Evolutionary conservation across 1,140 invertebrate species (phyloP), one percentile per base, ranked within the genome.

Genomic region (Acromyrmex charruanus): DNA sequence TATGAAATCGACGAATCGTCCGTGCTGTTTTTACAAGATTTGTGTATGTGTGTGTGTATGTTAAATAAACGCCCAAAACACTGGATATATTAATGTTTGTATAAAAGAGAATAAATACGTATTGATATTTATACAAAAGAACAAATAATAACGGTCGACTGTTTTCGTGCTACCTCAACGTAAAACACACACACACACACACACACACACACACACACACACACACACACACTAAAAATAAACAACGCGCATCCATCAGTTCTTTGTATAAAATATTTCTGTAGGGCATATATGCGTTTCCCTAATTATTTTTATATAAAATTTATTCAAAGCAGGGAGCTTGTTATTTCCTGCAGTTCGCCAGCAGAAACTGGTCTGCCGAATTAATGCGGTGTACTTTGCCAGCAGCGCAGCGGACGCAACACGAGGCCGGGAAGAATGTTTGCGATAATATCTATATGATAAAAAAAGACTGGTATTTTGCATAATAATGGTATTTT

Each of bases 371-470:
- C 68, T 51, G 39, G 16, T 18, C 39, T 49, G 68, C 55, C 31
- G 25, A 61, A 74, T 82, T 68, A 68, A 61, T 44, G 80, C 68
- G 25, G 55, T 7, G 14, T 5, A 28, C 18, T 58, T 16, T 49
- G 59, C 28, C 28, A 25, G 49, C 80, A 12, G 18, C 31, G 79
- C 80, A 12, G 18, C 49, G 79, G 2, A 14, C 28, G n/a, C 25
- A 31, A 31, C 16, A 12, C 69, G 49, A 71, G 53, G 66, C 77
- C 31, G 69, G 35, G 80, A 25, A 63, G 21, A 61, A 61, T 61
- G 80, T 75, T 75, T 14, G 55, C 55, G 39, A 63, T 75, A 84
- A 75, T 61, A 84, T 84, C 69, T 35, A 58, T 55, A 35, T 84
- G 58, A 16, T 63, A 75, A 84, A 75, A 84, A 84, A 75, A 49